A percentile compares a stretch with the other conserved stretches of the same genome.
These are phyloP conservation scores for Drosophila phalerata DNA, from an alignment of 2,888 invertebrate genomes.

Conservation along the genomic window DNA sequence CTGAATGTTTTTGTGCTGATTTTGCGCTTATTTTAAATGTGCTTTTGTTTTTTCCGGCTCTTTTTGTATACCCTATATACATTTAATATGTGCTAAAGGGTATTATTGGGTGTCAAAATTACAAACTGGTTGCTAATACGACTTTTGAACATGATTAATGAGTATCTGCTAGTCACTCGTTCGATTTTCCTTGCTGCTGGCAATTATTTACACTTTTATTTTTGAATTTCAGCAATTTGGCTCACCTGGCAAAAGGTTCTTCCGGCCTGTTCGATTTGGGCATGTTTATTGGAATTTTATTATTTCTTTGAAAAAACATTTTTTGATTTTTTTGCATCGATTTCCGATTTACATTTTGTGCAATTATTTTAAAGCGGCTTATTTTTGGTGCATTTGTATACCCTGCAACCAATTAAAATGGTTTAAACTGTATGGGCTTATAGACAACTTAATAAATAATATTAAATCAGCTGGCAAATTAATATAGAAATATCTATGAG, in stretches of 20 bases:
- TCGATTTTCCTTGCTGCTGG: constrained; percentile 22
- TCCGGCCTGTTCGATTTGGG: constrained; percentile 6
- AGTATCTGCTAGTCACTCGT: constrained; percentile 4
- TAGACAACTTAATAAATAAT: constrained; percentile 1
- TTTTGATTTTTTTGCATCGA: constrained; percentile 20
- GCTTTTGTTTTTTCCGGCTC: constrained; percentile 48
- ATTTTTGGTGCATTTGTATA: constrained; percentile 17
- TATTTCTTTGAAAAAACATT: constrained; percentile 22
- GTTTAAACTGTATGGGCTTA: not conserved
- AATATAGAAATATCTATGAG: too few relatives aligned
- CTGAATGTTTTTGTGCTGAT: constrained; percentile 70
- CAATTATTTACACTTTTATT: constrained; percentile 55
- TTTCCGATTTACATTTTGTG: constrained; percentile 23
- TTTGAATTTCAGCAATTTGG: constrained; percentile 3
- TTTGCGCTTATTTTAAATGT: constrained; percentile 72
- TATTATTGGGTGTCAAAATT: not conserved
- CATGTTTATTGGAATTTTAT: constrained; percentile 50
- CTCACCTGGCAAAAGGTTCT: constrained; percentile 6
- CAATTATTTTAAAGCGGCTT: constrained; percentile 53
- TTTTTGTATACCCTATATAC: constrained; percentile 1
- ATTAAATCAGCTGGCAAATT: too few relatives aligned
- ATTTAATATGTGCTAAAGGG: not conserved
- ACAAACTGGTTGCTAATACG: not conserved
- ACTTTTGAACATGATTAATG: not conserved
- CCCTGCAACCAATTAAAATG: constrained; percentile 4